phyloP scores from a whole-genome alignment of 2,113 vertebrate genomes.

The Pomatostomus ruficeps region DNA sequence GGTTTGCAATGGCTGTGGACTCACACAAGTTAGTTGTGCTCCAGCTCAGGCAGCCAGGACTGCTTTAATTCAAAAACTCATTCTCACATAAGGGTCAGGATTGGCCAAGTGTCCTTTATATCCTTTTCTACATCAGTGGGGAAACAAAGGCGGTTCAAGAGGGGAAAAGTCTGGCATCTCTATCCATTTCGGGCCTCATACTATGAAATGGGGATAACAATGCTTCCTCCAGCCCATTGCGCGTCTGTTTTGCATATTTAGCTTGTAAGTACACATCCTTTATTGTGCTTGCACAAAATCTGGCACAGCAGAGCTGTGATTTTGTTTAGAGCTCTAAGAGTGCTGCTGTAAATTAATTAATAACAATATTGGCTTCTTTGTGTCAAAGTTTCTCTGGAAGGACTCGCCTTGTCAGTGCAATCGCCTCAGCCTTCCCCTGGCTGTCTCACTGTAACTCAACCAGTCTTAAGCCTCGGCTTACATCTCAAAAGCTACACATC shows the following conservation, averaged over 20 bases:
- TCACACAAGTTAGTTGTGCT: not conserved
- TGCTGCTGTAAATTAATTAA: not conserved
- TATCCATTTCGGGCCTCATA: not conserved
- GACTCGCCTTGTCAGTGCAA: not conserved
- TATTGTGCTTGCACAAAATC: not conserved
- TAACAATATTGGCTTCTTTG: not conserved
- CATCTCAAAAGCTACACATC: not conserved
- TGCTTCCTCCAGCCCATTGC: not conserved
- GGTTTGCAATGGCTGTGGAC: not conserved
- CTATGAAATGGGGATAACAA: not conserved
- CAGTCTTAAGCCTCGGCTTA: not conserved
- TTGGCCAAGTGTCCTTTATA: not conserved
- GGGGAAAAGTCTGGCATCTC: not conserved
- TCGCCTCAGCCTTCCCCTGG: not conserved
- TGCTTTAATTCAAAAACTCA: not conserved
- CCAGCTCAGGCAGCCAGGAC: not conserved
- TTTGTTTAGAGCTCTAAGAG: not conserved
- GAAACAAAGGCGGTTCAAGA: not conserved
- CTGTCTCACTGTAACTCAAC: not conserved
- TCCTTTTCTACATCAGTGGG: not conserved
- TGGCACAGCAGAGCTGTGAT: not conserved
- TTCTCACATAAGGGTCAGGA: not conserved
- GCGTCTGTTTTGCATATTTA: not conserved
- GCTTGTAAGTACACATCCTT: not conserved
- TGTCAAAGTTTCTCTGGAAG: not conserved